Percentiles rank a stretch among this genome's conserved stretches.
Conservation (phyloP, 2,888 invertebrate species). For the Drosophila ustulata region DNA sequence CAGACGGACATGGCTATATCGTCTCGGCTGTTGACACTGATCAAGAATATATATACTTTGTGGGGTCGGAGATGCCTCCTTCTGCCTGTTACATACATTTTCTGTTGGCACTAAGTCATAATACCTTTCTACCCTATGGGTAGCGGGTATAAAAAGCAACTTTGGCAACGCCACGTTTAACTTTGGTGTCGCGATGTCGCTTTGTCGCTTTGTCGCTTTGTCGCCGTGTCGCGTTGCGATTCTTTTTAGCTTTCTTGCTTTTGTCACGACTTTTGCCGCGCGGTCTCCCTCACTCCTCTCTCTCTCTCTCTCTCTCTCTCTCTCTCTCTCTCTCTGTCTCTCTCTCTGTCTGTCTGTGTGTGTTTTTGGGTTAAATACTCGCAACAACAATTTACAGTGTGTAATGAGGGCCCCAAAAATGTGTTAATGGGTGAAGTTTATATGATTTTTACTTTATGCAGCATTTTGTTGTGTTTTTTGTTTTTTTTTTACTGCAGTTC, state of each 20-base stretch:
- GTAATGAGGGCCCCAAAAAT: slow-evolving; percentile 53
- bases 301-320: slow-evolving; percentile 14
- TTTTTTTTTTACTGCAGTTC: slow-evolving; percentile 9
- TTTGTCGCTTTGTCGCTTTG: neutral
- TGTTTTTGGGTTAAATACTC: slow-evolving; percentile 68
- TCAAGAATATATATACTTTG: no score
- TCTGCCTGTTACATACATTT: no score
- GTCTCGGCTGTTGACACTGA: no score
- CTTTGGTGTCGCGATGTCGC: slow-evolving; percentile 8
- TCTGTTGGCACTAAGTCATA: no score
- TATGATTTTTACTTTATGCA: slow-evolving; percentile 41
- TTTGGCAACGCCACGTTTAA: slow-evolving; percentile 38
- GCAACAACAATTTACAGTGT: slow-evolving; percentile 13
- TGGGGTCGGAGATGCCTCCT: no score
- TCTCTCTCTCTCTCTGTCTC: slow-evolving; percentile 7
- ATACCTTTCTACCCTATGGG: no score
- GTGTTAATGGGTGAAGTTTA: slow-evolving; percentile 78
- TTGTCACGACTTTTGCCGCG: slow-evolving; percentile 25
- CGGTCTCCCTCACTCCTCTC: slow-evolving; percentile 9
- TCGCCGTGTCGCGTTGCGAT: neutral
- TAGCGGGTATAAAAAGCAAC: no score
- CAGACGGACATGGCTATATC: no score
- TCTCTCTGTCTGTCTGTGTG: slow-evolving; percentile 7
- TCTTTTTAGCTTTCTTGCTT: slow-evolving; percentile 10
- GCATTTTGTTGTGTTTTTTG: slow-evolving; percentile 21